phyloP scores from a whole-genome alignment of 2,797 vertebrate genomes.

The Saxicola maurus region DNA sequence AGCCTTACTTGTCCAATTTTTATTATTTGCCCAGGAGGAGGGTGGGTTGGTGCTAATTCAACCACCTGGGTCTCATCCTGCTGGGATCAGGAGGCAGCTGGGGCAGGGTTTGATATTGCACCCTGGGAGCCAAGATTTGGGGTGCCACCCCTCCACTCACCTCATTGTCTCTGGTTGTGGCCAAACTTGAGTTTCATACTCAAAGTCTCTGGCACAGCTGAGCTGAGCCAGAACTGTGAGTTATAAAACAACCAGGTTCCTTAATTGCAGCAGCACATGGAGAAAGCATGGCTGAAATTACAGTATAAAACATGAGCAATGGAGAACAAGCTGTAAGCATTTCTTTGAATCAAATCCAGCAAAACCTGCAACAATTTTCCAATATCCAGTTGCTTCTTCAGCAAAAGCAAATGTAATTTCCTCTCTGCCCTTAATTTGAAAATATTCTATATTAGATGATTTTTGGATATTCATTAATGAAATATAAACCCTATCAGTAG shows the following conservation, averaged over 20 bases:
- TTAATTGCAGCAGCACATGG: neutral
- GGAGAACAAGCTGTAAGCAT: neutral
- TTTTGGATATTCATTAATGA: neutral
- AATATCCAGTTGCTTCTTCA: neutral
- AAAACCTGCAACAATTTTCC: neutral
- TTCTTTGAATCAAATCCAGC: neutral
- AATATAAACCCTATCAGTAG: neutral
- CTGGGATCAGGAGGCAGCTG: neutral
- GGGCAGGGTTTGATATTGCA: neutral
- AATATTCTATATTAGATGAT: neutral
- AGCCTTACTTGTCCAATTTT: accelerated
- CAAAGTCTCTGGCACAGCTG: neutral
- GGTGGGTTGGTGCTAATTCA: neutral
- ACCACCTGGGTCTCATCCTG: neutral
- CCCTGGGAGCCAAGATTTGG: neutral
- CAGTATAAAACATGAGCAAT: accelerated
- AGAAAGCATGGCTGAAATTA: neutral
- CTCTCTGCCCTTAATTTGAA: neutral
- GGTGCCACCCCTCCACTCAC: neutral
- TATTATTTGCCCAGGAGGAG: neutral
- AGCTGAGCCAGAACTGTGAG: neutral
- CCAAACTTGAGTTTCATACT: neutral
- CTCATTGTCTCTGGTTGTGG: neutral
- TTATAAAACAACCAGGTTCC: neutral
- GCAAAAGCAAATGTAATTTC: neutral